Base-by-base conservation (phyloP, 2,113 vertebrate genomes). In the Zosterops lateralis region DNA sequence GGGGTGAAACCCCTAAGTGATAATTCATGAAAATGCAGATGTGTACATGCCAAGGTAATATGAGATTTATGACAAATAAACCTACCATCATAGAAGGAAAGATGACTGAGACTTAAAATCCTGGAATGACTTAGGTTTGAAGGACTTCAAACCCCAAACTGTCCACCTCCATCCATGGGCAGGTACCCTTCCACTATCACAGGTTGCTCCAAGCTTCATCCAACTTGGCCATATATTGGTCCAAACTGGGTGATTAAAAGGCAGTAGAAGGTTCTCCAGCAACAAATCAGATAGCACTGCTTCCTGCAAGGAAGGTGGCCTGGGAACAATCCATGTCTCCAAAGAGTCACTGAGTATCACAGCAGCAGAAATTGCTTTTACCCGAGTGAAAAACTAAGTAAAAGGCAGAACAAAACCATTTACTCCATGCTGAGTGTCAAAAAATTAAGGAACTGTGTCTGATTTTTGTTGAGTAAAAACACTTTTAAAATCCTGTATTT, bases 311-410 rank as follows among this genome's bases (percentile, higher is more conserved):
- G 50, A 56, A 56, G 29, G 28, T 38, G 12, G 40, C 29, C 48
- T 56, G 58, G n/a, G 28, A 47, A 9, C 58, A 56, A 29, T 65
- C 42, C n/a, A 8, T n/a, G 5, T 74, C 17, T 66, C 72, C 47
- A 16, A n/a, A 57, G 29, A 74, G 28, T 28, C 21, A 3, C 58
- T 76, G 62, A 31, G 3, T 36, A 40, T 60, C 36, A 14, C 25
- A 54, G 58, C 31, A 44, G 9, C 3, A 75, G 31, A 36, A 76
- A 20, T 22, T 7, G 29, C 16, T 53, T 40, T 73, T 48, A 16
- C 7, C 5, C 0, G 4, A 68, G 44, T 9, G 29, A 58, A 29
- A 12, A 9, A 7, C 18, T 8, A 45, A 44, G 9, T 18, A 38
- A 42, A 67, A 64, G 26, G 20, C 8, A 44, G 71, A 51, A 57